phyloP scores from a whole-genome alignment of 2,113 vertebrate genomes.

The Rutilus rutilus region DNA sequence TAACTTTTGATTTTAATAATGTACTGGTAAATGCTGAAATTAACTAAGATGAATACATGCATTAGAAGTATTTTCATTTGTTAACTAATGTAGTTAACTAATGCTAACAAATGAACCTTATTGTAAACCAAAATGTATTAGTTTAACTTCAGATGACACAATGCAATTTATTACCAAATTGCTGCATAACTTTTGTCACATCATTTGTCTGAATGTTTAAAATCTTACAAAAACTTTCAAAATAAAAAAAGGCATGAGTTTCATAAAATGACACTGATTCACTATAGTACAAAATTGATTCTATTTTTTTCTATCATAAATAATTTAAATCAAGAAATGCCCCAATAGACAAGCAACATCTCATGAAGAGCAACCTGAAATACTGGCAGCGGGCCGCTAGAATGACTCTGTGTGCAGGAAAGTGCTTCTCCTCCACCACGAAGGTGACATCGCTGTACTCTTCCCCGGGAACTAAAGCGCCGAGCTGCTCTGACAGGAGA shows the following conservation, averaged over 20 bases:
- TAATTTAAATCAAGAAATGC: neutral
- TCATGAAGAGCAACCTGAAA: constrained; percentile 82
- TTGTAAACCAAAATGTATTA: neutral
- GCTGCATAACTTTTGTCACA: neutral
- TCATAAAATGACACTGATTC: neutral
- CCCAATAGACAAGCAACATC: neutral
- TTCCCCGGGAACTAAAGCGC: constrained; percentile 90
- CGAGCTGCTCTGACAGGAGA: constrained; percentile 96
- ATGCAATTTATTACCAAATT: neutral
- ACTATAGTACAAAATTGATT: neutral
- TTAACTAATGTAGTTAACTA: no score
- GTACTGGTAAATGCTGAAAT: no score
- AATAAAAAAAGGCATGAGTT: neutral
- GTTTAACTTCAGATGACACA: neutral
- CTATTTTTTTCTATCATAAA: neutral
- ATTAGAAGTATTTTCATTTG: no score
- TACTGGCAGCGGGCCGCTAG: constrained; percentile 96
- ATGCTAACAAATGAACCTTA: no score
- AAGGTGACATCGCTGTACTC: constrained; percentile 98
- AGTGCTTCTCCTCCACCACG: constrained; percentile 94
- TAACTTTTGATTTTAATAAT: no score
- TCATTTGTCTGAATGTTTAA: neutral
- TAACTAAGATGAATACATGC: no score
- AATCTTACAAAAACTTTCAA: neutral
- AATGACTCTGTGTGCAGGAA: constrained; percentile 94